Conservation (phyloP, 2,113 vertebrate species). For the Nothobranchius kuhntae region DNA sequence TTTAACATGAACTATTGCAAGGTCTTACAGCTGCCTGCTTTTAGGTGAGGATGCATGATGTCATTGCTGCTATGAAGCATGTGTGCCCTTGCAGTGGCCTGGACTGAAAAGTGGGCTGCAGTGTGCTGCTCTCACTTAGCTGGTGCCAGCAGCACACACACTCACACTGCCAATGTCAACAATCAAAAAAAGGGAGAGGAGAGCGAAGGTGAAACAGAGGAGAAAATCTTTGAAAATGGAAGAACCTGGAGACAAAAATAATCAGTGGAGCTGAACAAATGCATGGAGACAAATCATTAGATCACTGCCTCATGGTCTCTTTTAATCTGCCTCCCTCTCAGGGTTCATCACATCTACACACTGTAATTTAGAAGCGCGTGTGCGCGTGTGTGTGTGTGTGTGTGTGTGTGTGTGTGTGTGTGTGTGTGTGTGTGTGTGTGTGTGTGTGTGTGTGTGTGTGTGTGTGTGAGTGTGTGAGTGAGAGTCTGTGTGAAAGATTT, state of each 20-base stretch:
- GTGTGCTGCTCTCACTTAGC: constrained; percentile 45
- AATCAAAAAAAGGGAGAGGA: constrained; percentile 30
- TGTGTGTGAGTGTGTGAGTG: constrained; percentile 22
- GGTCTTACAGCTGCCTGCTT: constrained; percentile 24
- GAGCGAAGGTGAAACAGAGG: constrained; percentile 30
- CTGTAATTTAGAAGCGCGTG: constrained; percentile 26
- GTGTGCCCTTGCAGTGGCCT: constrained; percentile 44
- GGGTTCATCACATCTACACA: constrained; percentile 30
- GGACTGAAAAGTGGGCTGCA: constrained; percentile 54
- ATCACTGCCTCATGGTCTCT: constrained; percentile 11
- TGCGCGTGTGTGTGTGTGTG: constrained; percentile 20
- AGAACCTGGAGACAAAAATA: neutral
- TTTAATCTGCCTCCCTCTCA: constrained; percentile 27
- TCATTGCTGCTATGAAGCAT: constrained; percentile 42
- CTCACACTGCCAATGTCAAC: constrained; percentile 49
- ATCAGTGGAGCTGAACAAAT: constrained; percentile 3
- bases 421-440: constrained; percentile 17
- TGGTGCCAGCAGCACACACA: constrained; percentile 51
- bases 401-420: constrained; percentile 32
- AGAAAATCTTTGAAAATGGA: neutral
- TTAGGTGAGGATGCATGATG: constrained; percentile 34
- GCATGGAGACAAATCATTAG: constrained; percentile 9
- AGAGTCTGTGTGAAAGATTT: constrained; percentile 22
- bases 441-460: constrained; percentile 32
- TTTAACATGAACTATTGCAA: constrained; percentile 3